A percentile compares a stretch with the other conserved stretches of the same genome.
Conservation (phyloP, 1,140 invertebrate species). For the Drosophila pseudoananassae region DNA sequence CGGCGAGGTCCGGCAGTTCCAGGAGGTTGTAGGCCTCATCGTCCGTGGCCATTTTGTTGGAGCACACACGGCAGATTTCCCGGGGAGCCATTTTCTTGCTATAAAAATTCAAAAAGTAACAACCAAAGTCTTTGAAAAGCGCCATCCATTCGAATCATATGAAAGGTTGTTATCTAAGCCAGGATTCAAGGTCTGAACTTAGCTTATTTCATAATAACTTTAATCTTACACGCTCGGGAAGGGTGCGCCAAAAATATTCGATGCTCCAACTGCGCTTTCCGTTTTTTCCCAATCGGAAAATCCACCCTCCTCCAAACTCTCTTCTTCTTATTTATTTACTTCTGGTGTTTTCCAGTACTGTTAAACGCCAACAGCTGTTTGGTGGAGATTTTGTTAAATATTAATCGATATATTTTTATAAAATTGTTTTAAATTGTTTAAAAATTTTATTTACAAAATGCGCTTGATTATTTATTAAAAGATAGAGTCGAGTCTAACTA, state of each 20-base stretch:
- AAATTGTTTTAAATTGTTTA: too few relatives aligned
- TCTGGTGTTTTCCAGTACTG: constrained; percentile 9
- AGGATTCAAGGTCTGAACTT: background rate
- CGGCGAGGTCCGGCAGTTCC: constrained; percentile 34
- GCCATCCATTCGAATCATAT: background rate
- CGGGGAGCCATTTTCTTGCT: constrained; percentile 20
- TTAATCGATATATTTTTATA: too few relatives aligned
- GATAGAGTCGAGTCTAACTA: too few relatives aligned
- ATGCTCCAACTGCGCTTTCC: background rate
- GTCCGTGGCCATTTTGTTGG: constrained; percentile 8
- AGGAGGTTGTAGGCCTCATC: constrained; percentile 39
- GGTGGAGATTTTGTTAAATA: too few relatives aligned
- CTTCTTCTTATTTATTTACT: constrained; percentile 29
- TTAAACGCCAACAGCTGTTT: constrained; percentile 26
- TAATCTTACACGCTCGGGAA: background rate
- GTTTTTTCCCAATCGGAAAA: background rate
- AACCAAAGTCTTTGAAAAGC: background rate
- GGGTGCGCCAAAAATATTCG: background rate
- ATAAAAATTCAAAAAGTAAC: background rate
- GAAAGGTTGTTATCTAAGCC: background rate
- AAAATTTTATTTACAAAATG: too few relatives aligned
- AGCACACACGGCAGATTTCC: constrained; percentile 61
- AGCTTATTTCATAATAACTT: background rate
- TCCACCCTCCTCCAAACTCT: background rate
- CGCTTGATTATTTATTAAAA: too few relatives aligned